A percentile compares a stretch with the other conserved stretches of the same genome.
Evolutionary conservation across 2,797 vertebrate species (phyloP).

Genomic region (Labeo calbasu): DNA sequence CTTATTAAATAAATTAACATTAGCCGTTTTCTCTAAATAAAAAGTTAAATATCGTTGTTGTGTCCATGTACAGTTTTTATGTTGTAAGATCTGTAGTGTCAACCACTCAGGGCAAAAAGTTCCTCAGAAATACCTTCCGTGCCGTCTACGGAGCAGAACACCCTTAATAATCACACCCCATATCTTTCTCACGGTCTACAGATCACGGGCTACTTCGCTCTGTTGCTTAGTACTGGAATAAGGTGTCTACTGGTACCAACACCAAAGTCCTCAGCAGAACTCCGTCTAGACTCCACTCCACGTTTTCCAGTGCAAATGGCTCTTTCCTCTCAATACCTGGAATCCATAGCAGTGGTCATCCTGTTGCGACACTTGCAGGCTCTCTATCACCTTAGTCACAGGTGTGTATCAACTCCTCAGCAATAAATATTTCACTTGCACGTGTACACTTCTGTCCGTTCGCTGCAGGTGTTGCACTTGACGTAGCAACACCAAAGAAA

Average conservation of each 20-base stretch:
- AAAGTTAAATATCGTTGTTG: constrained; percentile 84
- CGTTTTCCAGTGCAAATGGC: constrained; percentile 47
- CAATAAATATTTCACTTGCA: constrained; percentile 86
- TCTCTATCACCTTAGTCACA: constrained; percentile 28
- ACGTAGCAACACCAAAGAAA: constrained; percentile 99
- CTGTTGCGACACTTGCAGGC: constrained; percentile 14
- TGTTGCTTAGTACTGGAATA: constrained; percentile 59
- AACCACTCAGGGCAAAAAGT: constrained; percentile 52
- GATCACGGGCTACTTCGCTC: constrained; percentile 46
- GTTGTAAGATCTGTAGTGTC: constrained; percentile 70
- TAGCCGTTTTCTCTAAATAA: constrained; percentile 83
- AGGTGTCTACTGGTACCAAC: constrained; percentile 69
- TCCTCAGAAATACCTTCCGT: constrained; percentile 47
- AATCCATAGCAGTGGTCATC: constrained; percentile 42
- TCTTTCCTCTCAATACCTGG: constrained; percentile 51
- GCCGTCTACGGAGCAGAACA: constrained; percentile 60
- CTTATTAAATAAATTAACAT: constrained; percentile 98
- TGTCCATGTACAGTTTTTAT: constrained; percentile 69
- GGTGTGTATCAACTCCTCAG: constrained; percentile 46
- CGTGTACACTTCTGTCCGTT: constrained; percentile 95
- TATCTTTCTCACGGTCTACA: constrained; percentile 59
- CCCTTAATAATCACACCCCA: constrained; percentile 53
- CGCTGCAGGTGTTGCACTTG: constrained; percentile 97
- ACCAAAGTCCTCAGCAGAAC: constrained; percentile 43
- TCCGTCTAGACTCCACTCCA: constrained; percentile 40